Evolutionary conservation across 2,888 invertebrate genomes (phyloP).

Genomic region (Brachypalpus laphriformis): DNA sequence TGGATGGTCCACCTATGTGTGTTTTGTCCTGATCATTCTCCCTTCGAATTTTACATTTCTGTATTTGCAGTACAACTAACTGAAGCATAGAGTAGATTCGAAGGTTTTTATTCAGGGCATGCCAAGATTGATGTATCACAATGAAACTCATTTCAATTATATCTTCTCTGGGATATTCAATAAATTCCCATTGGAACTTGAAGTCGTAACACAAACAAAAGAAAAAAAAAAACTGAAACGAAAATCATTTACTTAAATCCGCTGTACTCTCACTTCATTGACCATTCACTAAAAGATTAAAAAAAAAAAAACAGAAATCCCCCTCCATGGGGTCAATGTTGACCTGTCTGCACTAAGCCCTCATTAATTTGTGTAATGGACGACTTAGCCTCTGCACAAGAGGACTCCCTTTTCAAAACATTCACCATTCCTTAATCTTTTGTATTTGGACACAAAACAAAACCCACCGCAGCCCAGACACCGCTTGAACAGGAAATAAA

Average conservation of each 20-base stretch:
- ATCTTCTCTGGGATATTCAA: not conserved
- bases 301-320: conserved; percentile 39
- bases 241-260: conserved; percentile 46
- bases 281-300: conserved; percentile 64
- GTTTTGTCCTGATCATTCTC: no score
- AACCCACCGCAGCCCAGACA: conserved; percentile 50
- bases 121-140: no score
- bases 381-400: conserved; percentile 31
- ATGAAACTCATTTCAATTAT: not conserved
- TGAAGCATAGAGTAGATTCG: no score
- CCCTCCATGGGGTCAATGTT: not conserved
- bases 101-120: no score
- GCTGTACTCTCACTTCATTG: conserved; percentile 39
- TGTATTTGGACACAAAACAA: conserved; percentile 37
- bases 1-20: no score
- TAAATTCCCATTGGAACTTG: not conserved
- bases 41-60: no score
- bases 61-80: no score
- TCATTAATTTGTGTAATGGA: conserved; percentile 72
- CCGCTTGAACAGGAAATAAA: conserved; percentile 8
- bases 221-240: not conserved
- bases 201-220: not conserved
- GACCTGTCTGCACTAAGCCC: conserved; percentile 62
- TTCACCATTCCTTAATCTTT: conserved; percentile 36
- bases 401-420: conserved; percentile 20